These are phyloP conservation scores for Latrodectus hesperus DNA, from an alignment of 2,888 invertebrate genomes.

Conservation along the genomic window DNA sequence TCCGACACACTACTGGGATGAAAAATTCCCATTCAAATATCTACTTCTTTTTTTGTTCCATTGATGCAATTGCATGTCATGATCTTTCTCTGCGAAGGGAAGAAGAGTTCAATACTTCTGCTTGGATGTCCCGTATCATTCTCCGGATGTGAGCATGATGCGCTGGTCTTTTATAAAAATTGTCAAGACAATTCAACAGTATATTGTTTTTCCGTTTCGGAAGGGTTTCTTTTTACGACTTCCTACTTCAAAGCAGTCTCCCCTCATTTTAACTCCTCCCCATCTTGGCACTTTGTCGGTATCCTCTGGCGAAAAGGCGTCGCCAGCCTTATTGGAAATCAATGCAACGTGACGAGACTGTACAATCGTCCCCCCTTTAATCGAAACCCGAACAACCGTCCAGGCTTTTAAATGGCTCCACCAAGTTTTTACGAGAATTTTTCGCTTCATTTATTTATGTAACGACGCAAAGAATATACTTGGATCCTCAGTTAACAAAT, in stretches of 20 bases:
- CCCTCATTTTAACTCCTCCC: slow-evolving; percentile 41
- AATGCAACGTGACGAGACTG: slow-evolving; percentile 47
- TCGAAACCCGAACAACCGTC: slow-evolving; percentile 46
- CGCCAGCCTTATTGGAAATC: slow-evolving; percentile 61
- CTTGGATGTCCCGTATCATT: not conserved
- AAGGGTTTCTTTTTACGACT: slow-evolving; percentile 43
- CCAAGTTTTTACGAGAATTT: slow-evolving; percentile 44
- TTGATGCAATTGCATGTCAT: too few species aligned
- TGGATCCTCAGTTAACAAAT: slow-evolving; percentile 25
- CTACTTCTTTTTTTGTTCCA: too few species aligned
- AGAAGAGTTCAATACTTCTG: too few species aligned
- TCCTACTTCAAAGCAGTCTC: slow-evolving; percentile 22
- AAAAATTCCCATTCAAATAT: too few species aligned
- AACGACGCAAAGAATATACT: slow-evolving; percentile 33
- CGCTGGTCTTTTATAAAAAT: slow-evolving; percentile 13
- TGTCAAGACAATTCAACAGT: slow-evolving; percentile 35
- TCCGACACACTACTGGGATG: too few species aligned
- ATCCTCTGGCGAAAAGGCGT: slow-evolving; percentile 49
- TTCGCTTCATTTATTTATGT: slow-evolving; percentile 53
- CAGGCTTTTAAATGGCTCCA: slow-evolving; percentile 43
- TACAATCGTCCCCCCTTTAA: slow-evolving; percentile 41
- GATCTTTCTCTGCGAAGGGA: too few species aligned
- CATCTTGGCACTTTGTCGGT: slow-evolving; percentile 57
- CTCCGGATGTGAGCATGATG: not conserved
- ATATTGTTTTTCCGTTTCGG: slow-evolving; percentile 38